Base-by-base conservation (phyloP, 1,140 invertebrate genomes). In the Adoxophyes honmai region DNA sequence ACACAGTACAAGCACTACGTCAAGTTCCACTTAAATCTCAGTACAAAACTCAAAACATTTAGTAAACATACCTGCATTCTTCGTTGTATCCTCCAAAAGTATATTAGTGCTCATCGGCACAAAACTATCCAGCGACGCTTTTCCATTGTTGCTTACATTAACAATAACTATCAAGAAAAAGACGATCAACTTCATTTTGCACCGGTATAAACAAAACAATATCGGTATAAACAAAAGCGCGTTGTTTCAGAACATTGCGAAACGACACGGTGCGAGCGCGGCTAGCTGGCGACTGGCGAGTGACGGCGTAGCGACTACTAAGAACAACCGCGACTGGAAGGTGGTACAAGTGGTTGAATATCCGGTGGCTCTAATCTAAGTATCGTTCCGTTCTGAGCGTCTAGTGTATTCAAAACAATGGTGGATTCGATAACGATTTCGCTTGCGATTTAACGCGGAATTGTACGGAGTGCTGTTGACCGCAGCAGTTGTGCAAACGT, bases 61-160 rank as follows among this genome's bases (percentile, higher is more conserved):
- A 3, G 14, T 35, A 16, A 39, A 48, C 57, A 15, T 64, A 86
- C 86, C 78, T 61, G 74, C 72, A 67, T 64, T 78, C 70, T 74
- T 80, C 0, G 78, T 81, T 14, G 69, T 81, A 60, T 83, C 81
- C 38, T 75, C 70, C 16, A 84, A 61, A 7, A 85, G 62, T 33
- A 75, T 60, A 60, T 73, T 75, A 28, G 68, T 54, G 15, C 66
- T 79, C 13, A 60, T 54, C 1, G 81, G 75, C 33, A 68, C 51
- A 37, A 81, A 74, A 65, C 75, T 83, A 42, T 86, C 81, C 53
- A 88, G 36, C 3, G 85, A 86, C 1, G 82, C 85, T 66, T 81
- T 85, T 4, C 82, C 69, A 68, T 88, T 79, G 52, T 81, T 68
- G 44, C 75, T 86, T 7, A 86, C 66, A 64, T 83, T 81, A 9